Base-by-base conservation (phyloP, 2,113 vertebrate species). In the Pseudopipra pipra region DNA sequence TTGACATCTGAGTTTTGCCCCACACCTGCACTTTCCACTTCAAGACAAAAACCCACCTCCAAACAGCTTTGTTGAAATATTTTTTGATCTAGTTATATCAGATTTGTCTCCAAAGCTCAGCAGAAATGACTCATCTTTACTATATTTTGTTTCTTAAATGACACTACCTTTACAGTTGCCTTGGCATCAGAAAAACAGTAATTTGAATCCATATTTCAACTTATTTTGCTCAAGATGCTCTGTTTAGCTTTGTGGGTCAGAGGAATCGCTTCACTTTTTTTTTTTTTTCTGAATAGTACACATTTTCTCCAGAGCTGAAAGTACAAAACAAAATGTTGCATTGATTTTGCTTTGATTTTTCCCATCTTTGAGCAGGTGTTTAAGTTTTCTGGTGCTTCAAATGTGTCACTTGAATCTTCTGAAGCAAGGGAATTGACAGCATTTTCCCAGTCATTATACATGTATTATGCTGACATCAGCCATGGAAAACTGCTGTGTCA, bases 321-420 rank as follows among this genome's bases (percentile, higher is more conserved):
- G 55, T 58, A 51, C 12, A 80, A 93, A 90, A 73, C 66, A 81
- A 91, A 77, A 15, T 61, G 43, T 88, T 70, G 20, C 55, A 90
- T 63, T 54, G 68, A 90, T 86, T 96, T 90, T 5, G 21, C 33
- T 95, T 90, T 92, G 83, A 90, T 96, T 88, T 90, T 85, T 79
- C 31, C 31, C 16, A 58, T 83, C 54, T 83, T 70, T 76, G 41
- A 88, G 43, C 55, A 85, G 58, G 11, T 90, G 63, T 94, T 97
- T 88, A 85, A 74, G 43, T 76, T 85, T 92, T 2, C 43, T 91
- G 5, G 13, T 76, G 55, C 43, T 93, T 94, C 71, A 91, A 41
- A 85, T 49, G 46, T 73, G 41, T 51, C 88, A 87, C 37, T 1
- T 91, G 59, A 58, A 88, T 70, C 31, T 86, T 85, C 59, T 74